Evolutionary conservation across 2,888 invertebrate species (phyloP).

Genomic region (Parnassius mnemosyne): DNA sequence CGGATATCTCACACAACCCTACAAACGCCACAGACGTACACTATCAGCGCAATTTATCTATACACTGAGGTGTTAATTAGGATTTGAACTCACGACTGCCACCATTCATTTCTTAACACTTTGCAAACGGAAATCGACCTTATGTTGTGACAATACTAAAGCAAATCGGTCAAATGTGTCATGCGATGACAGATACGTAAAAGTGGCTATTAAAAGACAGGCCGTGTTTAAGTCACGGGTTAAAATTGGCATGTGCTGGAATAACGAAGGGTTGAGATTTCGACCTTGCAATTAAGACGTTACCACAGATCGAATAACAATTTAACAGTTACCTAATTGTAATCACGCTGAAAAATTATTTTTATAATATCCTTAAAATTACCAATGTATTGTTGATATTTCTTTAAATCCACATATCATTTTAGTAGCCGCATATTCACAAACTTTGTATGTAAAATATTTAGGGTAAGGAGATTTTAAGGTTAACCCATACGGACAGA

Average conservation of each 20-base stretch:
- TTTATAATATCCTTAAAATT: no score
- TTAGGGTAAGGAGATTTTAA: no score
- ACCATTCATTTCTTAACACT: conserved; percentile 45
- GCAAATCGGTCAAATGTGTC: conserved; percentile 24
- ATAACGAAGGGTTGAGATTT: conserved; percentile 57
- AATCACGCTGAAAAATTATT: no score
- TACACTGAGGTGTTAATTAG: conserved; percentile 76
- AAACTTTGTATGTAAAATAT: no score
- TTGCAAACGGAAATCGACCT: conserved; percentile 36
- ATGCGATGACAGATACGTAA: conserved; percentile 67
- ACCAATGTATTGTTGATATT: no score
- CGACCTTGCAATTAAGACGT: conserved; percentile 63
- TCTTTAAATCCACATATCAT: no score
- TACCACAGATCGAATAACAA: conserved; percentile 25
- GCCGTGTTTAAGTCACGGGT: conserved; percentile 68
- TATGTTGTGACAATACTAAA: conserved; percentile 35
- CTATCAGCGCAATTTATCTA: conserved; percentile 76
- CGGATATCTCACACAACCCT: conserved; percentile 46
- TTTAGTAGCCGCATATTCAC: no score
- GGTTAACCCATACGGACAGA: no score
- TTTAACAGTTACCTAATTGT: neutral
- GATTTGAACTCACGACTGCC: conserved; percentile 74
- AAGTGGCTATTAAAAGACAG: conserved; percentile 67
- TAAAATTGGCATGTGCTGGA: conserved; percentile 65
- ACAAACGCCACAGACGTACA: conserved; percentile 52